A percentile compares a stretch with the other conserved stretches of the same genome.
These are phyloP conservation scores for Parasteatoda lunata DNA, from an alignment of 2,888 invertebrate species.

Conservation along the genomic window DNA sequence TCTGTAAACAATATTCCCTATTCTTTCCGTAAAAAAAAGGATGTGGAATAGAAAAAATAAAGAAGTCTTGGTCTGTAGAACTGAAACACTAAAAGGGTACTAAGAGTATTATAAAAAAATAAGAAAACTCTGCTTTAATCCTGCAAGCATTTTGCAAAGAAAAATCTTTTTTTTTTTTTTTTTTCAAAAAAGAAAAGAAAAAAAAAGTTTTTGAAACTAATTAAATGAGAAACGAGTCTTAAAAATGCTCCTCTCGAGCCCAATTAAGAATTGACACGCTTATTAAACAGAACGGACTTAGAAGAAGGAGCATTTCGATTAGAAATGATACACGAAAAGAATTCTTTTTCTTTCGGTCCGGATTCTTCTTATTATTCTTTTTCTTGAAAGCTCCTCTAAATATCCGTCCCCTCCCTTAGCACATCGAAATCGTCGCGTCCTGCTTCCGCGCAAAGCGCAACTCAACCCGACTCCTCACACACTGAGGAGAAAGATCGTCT, in stretches of 20 bases:
- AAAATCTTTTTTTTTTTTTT: background rate
- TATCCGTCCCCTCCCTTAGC: slow-evolving; percentile 57
- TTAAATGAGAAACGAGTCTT: no score
- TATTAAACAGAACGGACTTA: background rate
- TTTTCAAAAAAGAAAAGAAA: background rate
- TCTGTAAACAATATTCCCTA: no score
- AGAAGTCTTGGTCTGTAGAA: no score
- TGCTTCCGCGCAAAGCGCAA: slow-evolving; percentile 44
- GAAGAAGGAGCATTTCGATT: slow-evolving; percentile 44
- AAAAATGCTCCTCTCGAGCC: background rate
- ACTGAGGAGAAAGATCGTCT: slow-evolving; percentile 57
- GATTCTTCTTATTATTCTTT: slow-evolving; percentile 30
- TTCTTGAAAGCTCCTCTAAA: slow-evolving; percentile 54
- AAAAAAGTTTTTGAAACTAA: no score
- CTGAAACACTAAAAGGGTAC: no score
- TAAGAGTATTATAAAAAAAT: no score
- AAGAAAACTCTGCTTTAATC: no score
- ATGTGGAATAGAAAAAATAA: no score
- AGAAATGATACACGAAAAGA: slow-evolving; percentile 24
- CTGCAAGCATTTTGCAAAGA: background rate
- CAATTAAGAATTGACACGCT: background rate
- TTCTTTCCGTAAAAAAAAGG: no score
- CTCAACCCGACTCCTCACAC: slow-evolving; percentile 58
- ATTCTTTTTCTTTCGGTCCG: background rate
- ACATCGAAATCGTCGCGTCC: slow-evolving; percentile 62